phyloP scores from a whole-genome alignment of 2,113 vertebrate genomes.

The Hippoglossus stenolepis region DNA sequence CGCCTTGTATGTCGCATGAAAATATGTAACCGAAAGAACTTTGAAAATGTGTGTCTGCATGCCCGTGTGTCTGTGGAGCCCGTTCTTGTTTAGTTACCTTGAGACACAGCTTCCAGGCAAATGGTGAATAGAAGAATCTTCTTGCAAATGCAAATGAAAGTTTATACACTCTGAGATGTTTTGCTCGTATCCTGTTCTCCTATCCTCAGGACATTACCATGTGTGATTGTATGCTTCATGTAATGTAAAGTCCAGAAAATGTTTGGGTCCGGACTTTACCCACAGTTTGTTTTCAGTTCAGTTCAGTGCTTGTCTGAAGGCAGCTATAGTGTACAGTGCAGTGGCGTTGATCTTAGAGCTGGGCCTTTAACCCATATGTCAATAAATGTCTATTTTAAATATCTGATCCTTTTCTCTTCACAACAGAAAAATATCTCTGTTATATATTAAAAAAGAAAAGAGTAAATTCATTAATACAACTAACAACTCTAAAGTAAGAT shows the following conservation, averaged over 20 bases:
- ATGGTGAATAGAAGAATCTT: neutral
- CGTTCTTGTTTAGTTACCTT: constrained; percentile 35
- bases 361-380: too few relatives aligned
- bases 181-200: constrained; percentile 4
- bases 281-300: too few relatives aligned
- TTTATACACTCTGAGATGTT: constrained; percentile 22
- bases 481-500: too few relatives aligned
- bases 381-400: too few relatives aligned
- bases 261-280: too few relatives aligned
- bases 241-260: neutral
- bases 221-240: constrained; percentile 7
- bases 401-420: too few relatives aligned
- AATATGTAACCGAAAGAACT: neutral
- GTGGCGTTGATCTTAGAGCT: too few relatives aligned
- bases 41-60: neutral
- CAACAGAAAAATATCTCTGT: too few relatives aligned
- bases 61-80: neutral
- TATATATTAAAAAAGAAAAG: too few relatives aligned
- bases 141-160: constrained; percentile 12
- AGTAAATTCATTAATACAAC: too few relatives aligned
- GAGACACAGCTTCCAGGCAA: constrained; percentile 18
- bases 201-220: neutral
- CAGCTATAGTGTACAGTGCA: too few relatives aligned
- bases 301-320: too few relatives aligned
- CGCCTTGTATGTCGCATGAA: neutral